Base-by-base conservation (phyloP, 23 tunicate species). In the Halocynthia roretzi region DNA sequence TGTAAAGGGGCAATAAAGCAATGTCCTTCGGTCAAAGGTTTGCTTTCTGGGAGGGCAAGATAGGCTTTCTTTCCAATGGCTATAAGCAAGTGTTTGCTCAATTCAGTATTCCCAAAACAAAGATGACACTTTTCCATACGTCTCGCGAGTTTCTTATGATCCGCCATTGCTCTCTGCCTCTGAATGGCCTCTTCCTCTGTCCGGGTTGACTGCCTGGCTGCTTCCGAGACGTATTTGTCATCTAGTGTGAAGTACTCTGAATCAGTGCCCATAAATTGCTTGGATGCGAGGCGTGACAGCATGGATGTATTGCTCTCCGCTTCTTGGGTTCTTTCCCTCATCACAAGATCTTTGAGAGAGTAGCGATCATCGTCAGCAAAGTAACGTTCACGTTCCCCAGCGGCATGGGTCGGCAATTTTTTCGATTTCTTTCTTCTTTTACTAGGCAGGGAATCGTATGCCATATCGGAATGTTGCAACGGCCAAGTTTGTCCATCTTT, bases 401-500 rank as follows among this genome's bases (percentile, higher is more conserved):
- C 87, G 57, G 78, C 71, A 79, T 86, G 92, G 55, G 93, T 84
- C 7, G 55, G 78, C 0, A 81, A 72, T 51, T 86, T 92, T 62
- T 76, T 92, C 53, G 76, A 76, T 61, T 78, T 78, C 67, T 81
- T 85, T 56, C 69, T 70, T 54, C 71, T 76, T 74, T 74, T 74
- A 64, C 75, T 79, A n/a, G 76, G 57, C 7, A 50, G 17, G 7
- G 53, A 8, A 48, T 18, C 10, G 6, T 63, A 53, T 7, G 72
- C 14, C 49, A 50, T 11, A 17, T 79, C 83, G 8, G 70, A 49
- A 12, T 87, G 78, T 6, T 85, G 80, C 7, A 92, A 77, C 7
- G 98, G 98, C 98, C 98, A 92, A 6, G 87, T 23, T 53, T 83
- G 88, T 11, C 98, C 98, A 65, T 85, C 80, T 75, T 80, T 86